Conservation (phyloP, 2,888 invertebrate genomes). For the Lydus trimaculatus region DNA sequence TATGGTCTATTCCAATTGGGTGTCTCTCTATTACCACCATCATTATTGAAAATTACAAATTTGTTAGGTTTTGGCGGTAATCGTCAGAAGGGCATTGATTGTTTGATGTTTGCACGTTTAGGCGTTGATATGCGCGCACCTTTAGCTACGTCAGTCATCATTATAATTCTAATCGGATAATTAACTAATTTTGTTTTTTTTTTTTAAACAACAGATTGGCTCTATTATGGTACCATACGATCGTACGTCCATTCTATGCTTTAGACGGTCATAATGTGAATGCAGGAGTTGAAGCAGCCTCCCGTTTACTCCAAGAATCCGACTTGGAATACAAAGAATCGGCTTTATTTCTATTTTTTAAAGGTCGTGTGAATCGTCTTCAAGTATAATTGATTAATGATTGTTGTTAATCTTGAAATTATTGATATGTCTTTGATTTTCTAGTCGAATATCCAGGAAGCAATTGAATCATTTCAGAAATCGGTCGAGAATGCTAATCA, state of each 20-base stretch:
- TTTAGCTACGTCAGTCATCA: conserved; percentile 66
- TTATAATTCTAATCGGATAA: no score
- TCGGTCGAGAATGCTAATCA: conserved; percentile 68
- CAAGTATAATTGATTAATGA: no score
- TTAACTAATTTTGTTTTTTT: neutral
- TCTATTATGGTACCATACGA: conserved; percentile 74
- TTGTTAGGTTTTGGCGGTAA: conserved; percentile 74
- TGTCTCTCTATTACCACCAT: conserved; percentile 72
- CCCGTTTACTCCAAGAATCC: conserved; percentile 64
- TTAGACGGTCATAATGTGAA: conserved; percentile 68
- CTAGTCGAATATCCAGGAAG: conserved; percentile 67
- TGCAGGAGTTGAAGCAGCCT: conserved; percentile 66
- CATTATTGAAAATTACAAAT: conserved; percentile 66
- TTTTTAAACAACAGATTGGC: conserved; percentile 55
- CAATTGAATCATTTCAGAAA: conserved; percentile 65
- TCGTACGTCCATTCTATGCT: conserved; percentile 72
- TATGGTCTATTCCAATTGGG: conserved; percentile 74
- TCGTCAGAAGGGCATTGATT: conserved; percentile 65
- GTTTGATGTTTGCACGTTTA: conserved; percentile 67
- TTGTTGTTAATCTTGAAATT: conserved; percentile 53
- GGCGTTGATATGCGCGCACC: conserved; percentile 74
- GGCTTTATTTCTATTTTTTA: conserved; percentile 72
- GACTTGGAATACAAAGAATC: conserved; percentile 66
- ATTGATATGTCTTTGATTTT: conserved; percentile 37
- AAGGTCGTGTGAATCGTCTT: conserved; percentile 68